Percentiles rank a stretch among this genome's conserved stretches.
Evolutionary conservation across 2,888 invertebrate genomes (phyloP).

Genomic region (Noctua pronuba): DNA sequence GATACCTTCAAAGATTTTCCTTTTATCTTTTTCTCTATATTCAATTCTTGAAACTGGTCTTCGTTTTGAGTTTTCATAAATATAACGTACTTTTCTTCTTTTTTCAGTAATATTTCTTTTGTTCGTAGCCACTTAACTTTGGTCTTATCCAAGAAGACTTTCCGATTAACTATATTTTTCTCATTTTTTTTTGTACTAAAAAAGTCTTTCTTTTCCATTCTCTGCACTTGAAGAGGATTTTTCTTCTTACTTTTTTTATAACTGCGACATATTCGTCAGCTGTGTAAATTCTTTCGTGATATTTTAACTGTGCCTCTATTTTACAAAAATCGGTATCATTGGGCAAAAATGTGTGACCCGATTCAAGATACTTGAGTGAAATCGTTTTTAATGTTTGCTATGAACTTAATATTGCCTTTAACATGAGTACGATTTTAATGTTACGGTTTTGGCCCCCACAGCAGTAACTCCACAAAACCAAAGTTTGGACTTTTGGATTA

Average conservation of each 20-base stretch:
- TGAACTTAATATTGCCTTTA: constrained; percentile 40
- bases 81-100: constrained; percentile 39
- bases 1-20: constrained; percentile 41
- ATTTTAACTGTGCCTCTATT: constrained; percentile 26
- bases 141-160: constrained; percentile 30
- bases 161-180: constrained; percentile 39
- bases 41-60: constrained; percentile 32
- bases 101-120: constrained; percentile 47
- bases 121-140: constrained; percentile 47
- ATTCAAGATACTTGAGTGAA: constrained; percentile 42
- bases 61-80: constrained; percentile 40
- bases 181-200: constrained; percentile 13
- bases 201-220: constrained; percentile 40
- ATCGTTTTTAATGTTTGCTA: constrained; percentile 38
- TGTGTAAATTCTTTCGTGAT: constrained; percentile 39
- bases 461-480: constrained; percentile 6
- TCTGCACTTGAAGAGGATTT: constrained; percentile 43
- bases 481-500: constrained; percentile 20
- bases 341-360: constrained; percentile 39
- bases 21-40: constrained; percentile 49
- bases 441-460: constrained; percentile 15
- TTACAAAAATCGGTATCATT: constrained; percentile 35
- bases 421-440: constrained; percentile 24
- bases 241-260: constrained; percentile 35
- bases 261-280: constrained; percentile 34